Evolutionary conservation across 2,113 vertebrate genomes (phyloP).

Genomic region (Oncorhynchus nerka): DNA sequence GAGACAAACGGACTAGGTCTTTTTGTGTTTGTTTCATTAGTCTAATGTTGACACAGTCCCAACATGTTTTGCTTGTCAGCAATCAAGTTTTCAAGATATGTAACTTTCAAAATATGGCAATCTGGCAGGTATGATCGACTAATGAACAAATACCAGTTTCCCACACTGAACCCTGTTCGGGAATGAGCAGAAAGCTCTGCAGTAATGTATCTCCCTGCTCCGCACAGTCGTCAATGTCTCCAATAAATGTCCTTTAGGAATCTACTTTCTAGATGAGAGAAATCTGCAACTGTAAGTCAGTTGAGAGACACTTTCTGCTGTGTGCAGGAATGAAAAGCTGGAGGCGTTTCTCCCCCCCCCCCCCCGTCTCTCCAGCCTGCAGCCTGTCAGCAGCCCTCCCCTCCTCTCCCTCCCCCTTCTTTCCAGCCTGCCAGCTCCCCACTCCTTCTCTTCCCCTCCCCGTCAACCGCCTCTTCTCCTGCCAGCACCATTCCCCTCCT

Average conservation of each 20-base stretch:
- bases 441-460: not conserved
- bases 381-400: not conserved
- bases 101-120: too few relatives aligned
- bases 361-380: not conserved
- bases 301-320: not conserved
- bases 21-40: too few relatives aligned
- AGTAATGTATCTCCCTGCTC: not conserved
- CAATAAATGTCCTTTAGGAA: slow-evolving; percentile 1
- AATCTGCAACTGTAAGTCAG: too few relatives aligned
- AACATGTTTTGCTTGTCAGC: too few relatives aligned
- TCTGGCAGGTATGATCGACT: too few relatives aligned
- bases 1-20: too few relatives aligned
- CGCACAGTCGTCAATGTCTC: slow-evolving; percentile 2
- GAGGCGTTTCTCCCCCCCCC: not conserved
- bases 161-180: slow-evolving; percentile 1
- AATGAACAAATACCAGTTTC: not conserved
- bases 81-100: too few relatives aligned
- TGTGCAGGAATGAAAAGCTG: not conserved
- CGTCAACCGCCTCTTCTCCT: not conserved
- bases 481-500: not conserved
- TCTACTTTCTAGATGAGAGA: not conserved
- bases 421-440: not conserved
- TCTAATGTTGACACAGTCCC: too few relatives aligned
- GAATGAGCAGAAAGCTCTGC: slow-evolving; percentile 9
- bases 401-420: not conserved